phyloP scores from a whole-genome alignment of 2,797 vertebrate genomes.

The Pelochelys cantorii region DNA sequence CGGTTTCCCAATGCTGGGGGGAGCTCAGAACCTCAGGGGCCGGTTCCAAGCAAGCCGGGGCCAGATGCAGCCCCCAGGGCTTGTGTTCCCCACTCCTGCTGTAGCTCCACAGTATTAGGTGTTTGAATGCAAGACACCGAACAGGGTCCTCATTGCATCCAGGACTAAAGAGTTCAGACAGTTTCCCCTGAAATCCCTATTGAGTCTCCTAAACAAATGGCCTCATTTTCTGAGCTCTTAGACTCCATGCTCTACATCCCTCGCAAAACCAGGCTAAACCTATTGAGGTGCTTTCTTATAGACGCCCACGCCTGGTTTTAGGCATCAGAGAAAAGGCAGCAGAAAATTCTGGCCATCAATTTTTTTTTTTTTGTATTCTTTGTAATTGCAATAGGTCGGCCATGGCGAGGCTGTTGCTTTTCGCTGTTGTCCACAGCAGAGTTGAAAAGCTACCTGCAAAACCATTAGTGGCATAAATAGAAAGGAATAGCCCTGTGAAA shows the following conservation, averaged over 20 bases:
- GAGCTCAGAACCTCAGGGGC: too few species aligned
- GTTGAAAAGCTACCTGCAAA: slow-evolving; percentile 49
- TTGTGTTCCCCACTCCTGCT: too few species aligned
- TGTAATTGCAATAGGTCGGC: slow-evolving; percentile 26
- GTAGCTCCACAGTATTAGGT: neutral
- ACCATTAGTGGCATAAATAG: slow-evolving; percentile 39
- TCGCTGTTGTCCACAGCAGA: neutral
- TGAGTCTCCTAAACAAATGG: slow-evolving; percentile 27
- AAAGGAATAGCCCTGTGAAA: slow-evolving; percentile 20
- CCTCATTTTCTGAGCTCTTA: slow-evolving; percentile 20
- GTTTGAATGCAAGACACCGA: neutral
- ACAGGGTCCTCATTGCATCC: neutral
- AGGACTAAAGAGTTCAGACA: neutral
- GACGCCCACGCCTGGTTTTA: slow-evolving; percentile 31
- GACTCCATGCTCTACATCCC: neutral
- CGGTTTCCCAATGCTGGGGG: too few species aligned
- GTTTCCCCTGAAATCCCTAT: neutral
- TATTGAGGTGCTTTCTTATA: slow-evolving; percentile 2
- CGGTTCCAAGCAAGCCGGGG: too few species aligned
- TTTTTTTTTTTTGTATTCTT: neutral
- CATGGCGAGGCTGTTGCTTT: slow-evolving; percentile 4
- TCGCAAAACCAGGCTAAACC: slow-evolving; percentile 40
- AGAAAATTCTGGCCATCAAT: slow-evolving; percentile 26
- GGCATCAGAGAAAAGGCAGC: slow-evolving; percentile 10
- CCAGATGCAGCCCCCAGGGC: too few species aligned